Conservation (phyloP, 2,797 vertebrate genomes). For the Myotis pilosus region DNA sequence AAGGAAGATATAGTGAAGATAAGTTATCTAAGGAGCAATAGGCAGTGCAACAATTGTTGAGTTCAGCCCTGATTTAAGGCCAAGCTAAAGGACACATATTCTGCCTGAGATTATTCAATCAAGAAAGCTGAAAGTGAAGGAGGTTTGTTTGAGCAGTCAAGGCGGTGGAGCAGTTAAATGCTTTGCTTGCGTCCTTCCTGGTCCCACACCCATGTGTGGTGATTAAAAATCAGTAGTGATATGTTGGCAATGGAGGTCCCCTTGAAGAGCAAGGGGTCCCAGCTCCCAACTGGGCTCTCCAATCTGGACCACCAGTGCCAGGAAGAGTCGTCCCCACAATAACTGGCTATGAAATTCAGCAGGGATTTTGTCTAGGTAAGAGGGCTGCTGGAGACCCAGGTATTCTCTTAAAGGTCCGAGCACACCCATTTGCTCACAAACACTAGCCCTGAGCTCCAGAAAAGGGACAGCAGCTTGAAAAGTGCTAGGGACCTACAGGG, state of each 20-base stretch:
- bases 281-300: background rate
- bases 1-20: background rate
- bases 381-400: background rate
- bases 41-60: background rate
- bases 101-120: background rate
- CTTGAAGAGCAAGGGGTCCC: background rate
- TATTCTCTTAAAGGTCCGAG: background rate
- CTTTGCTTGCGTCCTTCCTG: background rate
- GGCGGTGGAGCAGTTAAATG: background rate
- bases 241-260: background rate
- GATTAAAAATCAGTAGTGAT: background rate
- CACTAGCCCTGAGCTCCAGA: background rate
- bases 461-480: background rate
- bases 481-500: background rate
- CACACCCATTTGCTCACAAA: background rate
- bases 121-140: background rate
- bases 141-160: background rate
- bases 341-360: background rate
- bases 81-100: background rate
- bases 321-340: background rate
- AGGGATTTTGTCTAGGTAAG: background rate
- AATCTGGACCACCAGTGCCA: background rate
- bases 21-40: background rate
- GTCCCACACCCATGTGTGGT: background rate
- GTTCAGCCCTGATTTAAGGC: background rate